Percentiles rank a stretch among this genome's conserved stretches.
Conservation (phyloP, 2,888 invertebrate species). For the Odontomyia ornata region DNA sequence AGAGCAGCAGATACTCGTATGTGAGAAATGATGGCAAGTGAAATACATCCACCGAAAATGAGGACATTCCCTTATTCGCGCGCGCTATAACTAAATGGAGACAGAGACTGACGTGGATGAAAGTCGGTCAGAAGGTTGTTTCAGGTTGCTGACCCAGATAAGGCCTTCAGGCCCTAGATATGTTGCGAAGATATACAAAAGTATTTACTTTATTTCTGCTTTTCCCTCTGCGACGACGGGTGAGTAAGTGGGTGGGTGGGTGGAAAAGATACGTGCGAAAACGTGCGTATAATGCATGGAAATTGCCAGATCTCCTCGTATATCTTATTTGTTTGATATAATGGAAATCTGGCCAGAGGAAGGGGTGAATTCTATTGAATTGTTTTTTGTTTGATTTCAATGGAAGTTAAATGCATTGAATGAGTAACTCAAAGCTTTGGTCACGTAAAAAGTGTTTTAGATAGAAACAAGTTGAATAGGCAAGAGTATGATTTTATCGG, state of each 20-base stretch:
- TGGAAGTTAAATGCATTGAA: too few relatives aligned
- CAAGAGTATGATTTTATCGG: too few relatives aligned
- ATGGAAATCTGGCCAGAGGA: too few relatives aligned
- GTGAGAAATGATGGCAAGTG: background rate
- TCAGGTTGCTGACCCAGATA: slow-evolving; percentile 36
- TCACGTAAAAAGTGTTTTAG: too few relatives aligned
- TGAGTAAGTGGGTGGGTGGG: background rate
- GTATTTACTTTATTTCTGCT: background rate
- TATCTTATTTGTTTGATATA: too few relatives aligned
- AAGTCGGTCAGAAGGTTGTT: slow-evolving; percentile 41
- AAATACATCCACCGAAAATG: background rate
- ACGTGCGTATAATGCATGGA: too few relatives aligned
- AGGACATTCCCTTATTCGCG: slow-evolving; percentile 17
- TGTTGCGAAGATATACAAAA: background rate
- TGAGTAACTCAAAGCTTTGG: too few relatives aligned
- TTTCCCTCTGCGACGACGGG: background rate
- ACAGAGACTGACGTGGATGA: background rate
- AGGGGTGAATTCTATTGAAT: too few relatives aligned
- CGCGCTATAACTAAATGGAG: background rate
- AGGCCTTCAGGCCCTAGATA: slow-evolving; percentile 3
- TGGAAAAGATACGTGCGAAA: too few relatives aligned
- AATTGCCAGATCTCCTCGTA: too few relatives aligned
- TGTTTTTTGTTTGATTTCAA: too few relatives aligned
- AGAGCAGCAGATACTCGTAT: background rate
- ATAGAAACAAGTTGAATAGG: too few relatives aligned